Conservation (phyloP, 2,888 invertebrate genomes). For the Xestia xanthographa region DNA sequence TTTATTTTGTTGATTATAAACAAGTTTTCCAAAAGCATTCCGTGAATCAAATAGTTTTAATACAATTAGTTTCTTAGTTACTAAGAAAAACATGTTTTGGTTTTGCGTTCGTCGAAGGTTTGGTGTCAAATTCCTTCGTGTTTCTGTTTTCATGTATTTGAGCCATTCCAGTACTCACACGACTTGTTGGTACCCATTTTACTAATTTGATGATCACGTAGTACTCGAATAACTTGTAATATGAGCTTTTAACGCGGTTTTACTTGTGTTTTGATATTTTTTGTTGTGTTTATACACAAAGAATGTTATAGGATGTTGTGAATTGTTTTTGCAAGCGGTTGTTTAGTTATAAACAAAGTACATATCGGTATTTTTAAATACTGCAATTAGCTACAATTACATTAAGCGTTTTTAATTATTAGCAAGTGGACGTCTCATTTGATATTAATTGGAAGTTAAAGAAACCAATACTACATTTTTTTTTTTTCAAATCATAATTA, state of each 20-base stretch:
- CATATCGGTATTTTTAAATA: neutral
- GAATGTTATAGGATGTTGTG: slow-evolving; percentile 1
- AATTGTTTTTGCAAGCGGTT: neutral
- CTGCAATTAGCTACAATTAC: neutral
- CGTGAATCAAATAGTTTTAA: neutral
- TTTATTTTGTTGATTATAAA: slow-evolving; percentile 42
- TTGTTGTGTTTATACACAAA: neutral
- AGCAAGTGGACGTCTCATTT: neutral
- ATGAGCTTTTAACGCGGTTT: slow-evolving; percentile 4
- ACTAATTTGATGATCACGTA: slow-evolving; percentile 20
- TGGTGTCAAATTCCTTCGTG: slow-evolving; percentile 30
- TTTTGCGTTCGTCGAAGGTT: neutral
- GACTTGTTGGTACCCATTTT: slow-evolving; percentile 1
- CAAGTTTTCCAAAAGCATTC: slow-evolving; percentile 8
- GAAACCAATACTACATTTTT: neutral
- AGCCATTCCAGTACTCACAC: slow-evolving; percentile 7
- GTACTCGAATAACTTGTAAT: neutral
- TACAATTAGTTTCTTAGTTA: neutral
- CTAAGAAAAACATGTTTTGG: neutral
- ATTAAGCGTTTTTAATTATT: neutral
- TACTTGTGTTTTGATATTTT: neutral
- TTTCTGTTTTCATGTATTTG: slow-evolving; percentile 53
- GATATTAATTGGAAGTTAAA: neutral
- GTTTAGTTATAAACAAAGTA: neutral
- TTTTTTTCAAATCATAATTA: neutral